Percentiles rank a stretch among this genome's conserved stretches.
These are phyloP conservation scores for Polia nebulosa DNA, from an alignment of 2,888 invertebrate genomes.

Conservation along the genomic window DNA sequence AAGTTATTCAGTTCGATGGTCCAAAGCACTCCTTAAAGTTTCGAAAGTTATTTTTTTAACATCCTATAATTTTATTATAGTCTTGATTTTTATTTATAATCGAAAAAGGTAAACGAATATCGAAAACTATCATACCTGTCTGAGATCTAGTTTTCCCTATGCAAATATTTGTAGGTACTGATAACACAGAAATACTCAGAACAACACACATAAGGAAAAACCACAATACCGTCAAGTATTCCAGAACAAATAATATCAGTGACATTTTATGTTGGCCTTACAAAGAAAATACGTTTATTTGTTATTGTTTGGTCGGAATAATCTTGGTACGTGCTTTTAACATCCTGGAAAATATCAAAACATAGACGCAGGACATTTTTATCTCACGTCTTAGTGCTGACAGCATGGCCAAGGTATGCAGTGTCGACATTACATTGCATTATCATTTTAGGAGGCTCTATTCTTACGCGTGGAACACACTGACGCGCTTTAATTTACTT, in stretches of 20 bases:
- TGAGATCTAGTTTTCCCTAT: conserved; percentile 1
- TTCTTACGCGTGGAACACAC: conserved; percentile 32
- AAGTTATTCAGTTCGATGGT: no score
- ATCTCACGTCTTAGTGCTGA: conserved; percentile 56
- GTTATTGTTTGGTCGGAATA: conserved; percentile 40
- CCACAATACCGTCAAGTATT: conserved; percentile 26
- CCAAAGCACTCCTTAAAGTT: no score
- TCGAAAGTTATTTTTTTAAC: no score
- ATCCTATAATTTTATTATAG: no score
- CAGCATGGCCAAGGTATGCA: conserved; percentile 51
- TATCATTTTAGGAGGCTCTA: conserved; percentile 44
- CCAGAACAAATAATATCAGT: conserved; percentile 33
- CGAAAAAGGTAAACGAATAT: neutral
- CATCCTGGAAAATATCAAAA: conserved; percentile 33
- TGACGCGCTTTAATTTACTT: neutral
- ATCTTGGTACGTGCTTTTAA: conserved; percentile 60
- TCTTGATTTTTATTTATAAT: neutral
- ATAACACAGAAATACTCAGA: conserved; percentile 36
- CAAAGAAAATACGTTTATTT: conserved; percentile 30
- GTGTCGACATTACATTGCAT: conserved; percentile 39
- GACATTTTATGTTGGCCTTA: conserved; percentile 16
- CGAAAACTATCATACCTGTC: neutral
- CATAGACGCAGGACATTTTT: conserved; percentile 40
- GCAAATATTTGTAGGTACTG: conserved; percentile 7
- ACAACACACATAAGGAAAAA: conserved; percentile 57